Evolutionary conservation across 2,888 invertebrate species (phyloP).

Genomic region (Exocentrus adspersus): DNA sequence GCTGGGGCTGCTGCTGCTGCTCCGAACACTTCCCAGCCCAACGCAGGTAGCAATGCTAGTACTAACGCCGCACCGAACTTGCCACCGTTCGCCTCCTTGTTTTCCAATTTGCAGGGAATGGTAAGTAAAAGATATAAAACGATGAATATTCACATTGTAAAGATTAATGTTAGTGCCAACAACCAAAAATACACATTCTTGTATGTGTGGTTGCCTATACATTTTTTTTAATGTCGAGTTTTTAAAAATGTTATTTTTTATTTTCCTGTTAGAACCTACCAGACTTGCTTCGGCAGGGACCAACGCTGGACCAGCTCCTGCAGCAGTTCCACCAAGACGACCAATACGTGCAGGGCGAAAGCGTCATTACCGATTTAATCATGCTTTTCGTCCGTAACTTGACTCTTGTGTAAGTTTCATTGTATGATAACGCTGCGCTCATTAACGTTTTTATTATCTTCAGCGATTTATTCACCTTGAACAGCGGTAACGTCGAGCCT

Average conservation of each 20-base stretch:
- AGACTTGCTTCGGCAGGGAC: constrained; percentile 47
- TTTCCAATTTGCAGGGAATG: constrained; percentile 30
- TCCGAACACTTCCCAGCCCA: constrained; percentile 6
- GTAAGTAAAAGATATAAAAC: too few species aligned
- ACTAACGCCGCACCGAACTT: constrained; percentile 17
- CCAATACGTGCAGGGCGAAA: constrained; percentile 61
- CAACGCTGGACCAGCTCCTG: constrained; percentile 62
- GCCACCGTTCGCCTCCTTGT: constrained; percentile 28
- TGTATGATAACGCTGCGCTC: background rate
- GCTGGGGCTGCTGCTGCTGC: constrained; percentile 23
- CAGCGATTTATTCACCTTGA: constrained; percentile 59
- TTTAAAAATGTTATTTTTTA: constrained; percentile 12
- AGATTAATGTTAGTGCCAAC: too few species aligned
- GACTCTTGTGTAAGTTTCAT: constrained; percentile 58
- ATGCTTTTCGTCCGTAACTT: constrained; percentile 60
- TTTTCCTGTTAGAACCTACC: constrained; percentile 43
- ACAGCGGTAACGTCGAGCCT: constrained; percentile 60
- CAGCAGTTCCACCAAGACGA: constrained; percentile 59
- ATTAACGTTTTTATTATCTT: constrained; percentile 37
- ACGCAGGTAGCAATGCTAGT: background rate
- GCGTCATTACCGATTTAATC: constrained; percentile 62
- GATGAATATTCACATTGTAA: too few species aligned
- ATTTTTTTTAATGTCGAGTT: too few species aligned
- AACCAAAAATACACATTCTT: too few species aligned
- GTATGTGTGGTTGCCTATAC: too few species aligned